Evolutionary conservation across 2,888 invertebrate genomes (phyloP), one percentile per base, ranked within the genome.

Genomic region (Kryphioiulus occultus): DNA sequence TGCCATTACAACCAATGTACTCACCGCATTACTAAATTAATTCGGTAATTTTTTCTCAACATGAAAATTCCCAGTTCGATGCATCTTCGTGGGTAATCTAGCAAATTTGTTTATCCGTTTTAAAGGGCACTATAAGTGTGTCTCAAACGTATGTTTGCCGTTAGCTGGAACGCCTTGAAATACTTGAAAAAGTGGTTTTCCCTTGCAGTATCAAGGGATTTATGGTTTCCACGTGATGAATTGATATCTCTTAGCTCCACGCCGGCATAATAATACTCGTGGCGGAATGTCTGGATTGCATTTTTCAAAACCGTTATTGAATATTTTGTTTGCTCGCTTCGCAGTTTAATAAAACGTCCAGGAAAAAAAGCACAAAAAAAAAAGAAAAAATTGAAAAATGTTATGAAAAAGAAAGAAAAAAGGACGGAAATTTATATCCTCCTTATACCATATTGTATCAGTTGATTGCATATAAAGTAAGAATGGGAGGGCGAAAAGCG

Each of bases 251-350:
- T 68, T 9, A 68, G 68, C 26, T 68, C 68, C 68, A 68, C 68
- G 26, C 68, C 9, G n/a, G 44, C 68, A 26, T 22, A 22, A 26
- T 68, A 68, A 68, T 68, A 26, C 68, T 68, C 19, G 68, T 68
- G 68, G 68, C 68, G 68, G 68, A 68, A 68, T 68, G 68, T 68
- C 68, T 68, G 68, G 68, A 68, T 68, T 68, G 68, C 68, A 19
- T 68, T 68, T 68, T 68, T 68, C 26, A 68, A 68, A 68, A 68
- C 68, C 68, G 68, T 68, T 68, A 68, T 68, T 68, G 68, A 68
- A 68, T 68, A 68, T 68, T 68, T 68, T 68, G 68, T 68, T 68
- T 68, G 68, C 68, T 68, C 68, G 68, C 68, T 68, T 68, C 68
- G 26, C 68, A 68, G 22, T 68, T 68, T 68, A 68, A 68, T 68